Conservation (phyloP, 2,113 vertebrate genomes). For the Jaculus jaculus region DNA sequence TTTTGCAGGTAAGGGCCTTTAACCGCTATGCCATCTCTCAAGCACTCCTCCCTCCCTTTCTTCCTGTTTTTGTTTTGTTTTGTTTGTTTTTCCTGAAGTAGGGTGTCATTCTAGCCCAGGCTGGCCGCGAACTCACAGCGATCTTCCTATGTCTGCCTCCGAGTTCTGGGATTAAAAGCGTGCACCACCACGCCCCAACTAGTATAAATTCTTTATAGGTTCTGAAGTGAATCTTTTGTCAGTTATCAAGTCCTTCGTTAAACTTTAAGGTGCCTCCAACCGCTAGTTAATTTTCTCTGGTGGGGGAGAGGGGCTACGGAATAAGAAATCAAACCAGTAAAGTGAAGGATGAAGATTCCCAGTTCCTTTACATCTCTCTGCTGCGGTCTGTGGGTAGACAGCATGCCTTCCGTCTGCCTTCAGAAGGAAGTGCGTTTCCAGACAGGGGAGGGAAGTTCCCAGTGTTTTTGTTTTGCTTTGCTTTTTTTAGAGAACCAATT, state of each 20-base stretch:
- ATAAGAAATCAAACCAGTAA: background rate
- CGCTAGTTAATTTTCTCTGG: background rate
- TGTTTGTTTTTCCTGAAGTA: no score
- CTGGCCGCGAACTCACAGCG: background rate
- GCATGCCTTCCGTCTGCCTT: no score
- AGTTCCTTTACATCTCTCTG: background rate
- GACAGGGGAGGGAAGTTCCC: background rate
- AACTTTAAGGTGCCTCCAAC: background rate
- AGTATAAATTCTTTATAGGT: background rate
- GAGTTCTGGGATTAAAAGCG: background rate
- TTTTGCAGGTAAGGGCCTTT: no score
- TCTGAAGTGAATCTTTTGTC: background rate
- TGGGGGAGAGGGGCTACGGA: background rate
- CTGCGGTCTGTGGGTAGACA: background rate
- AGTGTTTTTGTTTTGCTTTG: background rate
- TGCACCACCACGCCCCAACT: no score
- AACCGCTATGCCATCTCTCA: no score
- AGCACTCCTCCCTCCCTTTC: background rate
- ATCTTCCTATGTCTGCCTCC: background rate
- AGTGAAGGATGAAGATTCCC: background rate
- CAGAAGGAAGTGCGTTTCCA: background rate
- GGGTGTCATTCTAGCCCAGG: no score
- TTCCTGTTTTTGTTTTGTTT: background rate
- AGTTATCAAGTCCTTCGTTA: constrained; percentile 23
- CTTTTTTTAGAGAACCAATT: constrained; percentile 25